phyloP scores from a whole-genome alignment of 1,140 invertebrate genomes.

The Drosophila bocqueti region DNA sequence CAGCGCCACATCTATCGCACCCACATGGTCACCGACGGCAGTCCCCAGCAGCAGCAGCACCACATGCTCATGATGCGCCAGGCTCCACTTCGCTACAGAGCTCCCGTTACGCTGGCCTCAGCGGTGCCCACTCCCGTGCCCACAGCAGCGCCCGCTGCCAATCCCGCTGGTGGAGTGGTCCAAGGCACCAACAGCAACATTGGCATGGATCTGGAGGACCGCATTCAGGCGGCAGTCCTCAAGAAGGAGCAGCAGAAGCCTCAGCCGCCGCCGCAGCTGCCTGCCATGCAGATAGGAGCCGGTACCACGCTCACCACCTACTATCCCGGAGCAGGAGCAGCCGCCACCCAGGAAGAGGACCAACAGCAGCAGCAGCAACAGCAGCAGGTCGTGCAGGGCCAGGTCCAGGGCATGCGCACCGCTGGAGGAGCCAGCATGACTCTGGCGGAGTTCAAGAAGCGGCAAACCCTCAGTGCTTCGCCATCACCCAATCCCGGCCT shows the following conservation, averaged over 20 bases:
- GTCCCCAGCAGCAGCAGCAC: conserved; percentile 45
- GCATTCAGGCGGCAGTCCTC: conserved; percentile 76
- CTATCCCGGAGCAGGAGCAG: conserved; percentile 32
- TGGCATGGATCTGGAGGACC: conserved; percentile 76
- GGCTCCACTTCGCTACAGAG: conserved; percentile 46
- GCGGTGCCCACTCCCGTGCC: conserved; percentile 14
- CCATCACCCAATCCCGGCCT: conserved; percentile 41
- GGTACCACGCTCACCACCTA: conserved; percentile 75
- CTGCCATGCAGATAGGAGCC: conserved; percentile 52
- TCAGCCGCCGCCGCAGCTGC: conserved; percentile 1
- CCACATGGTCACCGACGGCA: conserved; percentile 45
- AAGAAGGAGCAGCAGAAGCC: conserved; percentile 77
- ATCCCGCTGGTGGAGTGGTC: conserved; percentile 1
- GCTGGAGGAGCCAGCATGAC: conserved; percentile 70
- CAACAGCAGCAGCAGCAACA: conserved; percentile 36
- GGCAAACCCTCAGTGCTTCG: conserved; percentile 51
- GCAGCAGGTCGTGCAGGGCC: conserved; percentile 54
- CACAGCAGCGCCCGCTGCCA: conserved; percentile 16
- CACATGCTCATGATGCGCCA: conserved; percentile 71
- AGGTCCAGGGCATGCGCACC: conserved; percentile 51
- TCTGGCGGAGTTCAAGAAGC: conserved; percentile 74
- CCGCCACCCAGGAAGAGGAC: conserved; percentile 25
- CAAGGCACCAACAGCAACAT: conserved; percentile 16
- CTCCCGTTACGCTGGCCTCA: conserved; percentile 10
- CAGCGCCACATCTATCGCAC: conserved; percentile 49